Conservation (phyloP, 2,113 vertebrate species). For the Chaetodon auriga region DNA sequence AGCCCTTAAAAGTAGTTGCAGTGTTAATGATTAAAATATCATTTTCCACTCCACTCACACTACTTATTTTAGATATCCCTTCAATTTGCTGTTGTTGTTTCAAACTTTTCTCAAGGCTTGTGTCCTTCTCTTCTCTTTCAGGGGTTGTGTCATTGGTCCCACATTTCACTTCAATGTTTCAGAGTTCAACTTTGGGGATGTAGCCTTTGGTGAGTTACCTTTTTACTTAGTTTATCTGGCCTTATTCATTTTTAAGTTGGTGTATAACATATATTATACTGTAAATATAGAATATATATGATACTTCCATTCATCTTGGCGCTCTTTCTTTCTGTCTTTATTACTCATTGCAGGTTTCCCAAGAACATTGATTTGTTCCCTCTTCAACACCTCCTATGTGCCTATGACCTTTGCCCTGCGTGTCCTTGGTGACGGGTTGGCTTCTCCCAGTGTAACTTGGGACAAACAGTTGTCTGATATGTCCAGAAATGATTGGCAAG, state of each 20-base stretch:
- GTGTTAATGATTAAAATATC: background rate
- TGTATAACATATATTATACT: no score
- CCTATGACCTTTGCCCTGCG: constrained; percentile 87
- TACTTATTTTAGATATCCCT: background rate
- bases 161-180: constrained; percentile 88
- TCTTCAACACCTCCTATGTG: constrained; percentile 88
- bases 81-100: background rate
- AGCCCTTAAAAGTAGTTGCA: background rate
- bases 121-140: constrained; percentile 64
- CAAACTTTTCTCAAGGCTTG: background rate
- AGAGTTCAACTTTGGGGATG: constrained; percentile 87
- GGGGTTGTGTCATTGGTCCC: constrained; percentile 87
- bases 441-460: constrained; percentile 77
- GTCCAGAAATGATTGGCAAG: constrained; percentile 60
- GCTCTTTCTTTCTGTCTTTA: background rate
- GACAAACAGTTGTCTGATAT: constrained; percentile 57
- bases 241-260: background rate
- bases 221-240: background rate
- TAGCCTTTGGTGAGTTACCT: constrained; percentile 89
- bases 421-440: constrained; percentile 85
- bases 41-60: background rate
- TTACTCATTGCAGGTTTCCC: constrained; percentile 85
- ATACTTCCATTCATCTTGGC: background rate
- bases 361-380: constrained; percentile 80
- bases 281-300: no score